phyloP scores from a whole-genome alignment of 2,797 vertebrate genomes.

The Gastrophryne carolinensis region DNA sequence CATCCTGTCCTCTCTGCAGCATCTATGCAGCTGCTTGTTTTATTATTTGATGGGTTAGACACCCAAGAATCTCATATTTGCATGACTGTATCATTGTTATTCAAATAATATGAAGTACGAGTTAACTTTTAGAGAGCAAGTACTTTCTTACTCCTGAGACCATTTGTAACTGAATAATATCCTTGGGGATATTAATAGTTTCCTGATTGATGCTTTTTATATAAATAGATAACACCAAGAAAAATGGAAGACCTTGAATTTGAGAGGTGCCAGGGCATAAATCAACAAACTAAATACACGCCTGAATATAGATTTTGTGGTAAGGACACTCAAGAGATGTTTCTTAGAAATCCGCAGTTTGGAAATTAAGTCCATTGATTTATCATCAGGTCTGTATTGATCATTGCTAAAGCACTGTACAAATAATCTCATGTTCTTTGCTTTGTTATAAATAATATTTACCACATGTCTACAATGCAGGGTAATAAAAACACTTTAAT shows the following conservation, averaged over 20 bases:
- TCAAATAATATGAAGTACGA: not conserved
- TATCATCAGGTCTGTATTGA: constrained; percentile 63
- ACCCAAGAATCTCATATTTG: too few species aligned
- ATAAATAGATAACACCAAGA: constrained; percentile 30
- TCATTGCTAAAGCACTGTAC: constrained; percentile 63
- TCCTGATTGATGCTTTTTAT: constrained; percentile 61
- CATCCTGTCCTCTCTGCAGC: too few species aligned
- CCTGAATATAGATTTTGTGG: constrained; percentile 64
- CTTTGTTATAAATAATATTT: constrained; percentile 46
- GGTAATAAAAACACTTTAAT: not conserved
- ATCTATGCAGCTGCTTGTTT: too few species aligned
- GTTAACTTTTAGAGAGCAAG: not conserved
- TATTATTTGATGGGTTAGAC: too few species aligned
- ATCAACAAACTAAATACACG: constrained; percentile 61
- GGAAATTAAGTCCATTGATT: constrained; percentile 62
- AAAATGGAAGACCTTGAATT: constrained; percentile 55
- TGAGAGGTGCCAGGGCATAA: constrained; percentile 63
- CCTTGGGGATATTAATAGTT: constrained; percentile 57
- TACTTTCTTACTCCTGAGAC: constrained; percentile 37
- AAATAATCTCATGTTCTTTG: constrained; percentile 61
- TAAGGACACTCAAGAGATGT: constrained; percentile 61
- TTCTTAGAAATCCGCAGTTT: constrained; percentile 64
- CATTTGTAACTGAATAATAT: constrained; percentile 68
- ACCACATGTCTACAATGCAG: constrained; percentile 19
- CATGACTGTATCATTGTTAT: too few species aligned